phyloP scores from a whole-genome alignment of 2,888 invertebrate species.

The Auanema freiburgensis region DNA sequence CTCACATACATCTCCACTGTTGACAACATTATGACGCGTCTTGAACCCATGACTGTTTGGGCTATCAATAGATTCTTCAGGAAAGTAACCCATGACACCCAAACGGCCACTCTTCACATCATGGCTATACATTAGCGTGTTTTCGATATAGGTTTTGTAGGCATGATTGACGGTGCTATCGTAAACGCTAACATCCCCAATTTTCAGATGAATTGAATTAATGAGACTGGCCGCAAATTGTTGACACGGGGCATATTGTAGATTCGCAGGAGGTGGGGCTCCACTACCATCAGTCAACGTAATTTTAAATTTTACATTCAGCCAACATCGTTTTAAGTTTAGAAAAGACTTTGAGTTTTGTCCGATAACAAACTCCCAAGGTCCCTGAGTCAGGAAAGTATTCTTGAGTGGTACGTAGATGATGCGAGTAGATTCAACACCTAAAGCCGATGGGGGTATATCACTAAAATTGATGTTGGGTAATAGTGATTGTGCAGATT shows the following conservation, averaged over 20 bases:
- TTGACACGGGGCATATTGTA: conserved; percentile 1
- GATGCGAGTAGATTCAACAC: background rate
- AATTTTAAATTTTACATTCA: background rate
- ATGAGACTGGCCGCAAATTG: background rate
- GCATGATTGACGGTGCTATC: background rate
- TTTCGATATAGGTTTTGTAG: conserved; percentile 1
- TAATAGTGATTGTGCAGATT: background rate
- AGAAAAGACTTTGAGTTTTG: background rate
- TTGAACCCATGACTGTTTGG: background rate
- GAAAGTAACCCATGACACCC: background rate
- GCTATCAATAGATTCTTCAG: background rate
- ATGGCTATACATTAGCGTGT: too few relatives aligned
- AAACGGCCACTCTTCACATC: background rate
- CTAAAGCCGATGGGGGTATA: background rate
- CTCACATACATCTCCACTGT: background rate
- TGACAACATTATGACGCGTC: background rate
- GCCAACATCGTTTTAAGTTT: background rate
- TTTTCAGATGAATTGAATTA: background rate
- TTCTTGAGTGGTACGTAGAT: background rate
- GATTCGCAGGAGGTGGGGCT: background rate
- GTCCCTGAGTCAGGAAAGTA: background rate
- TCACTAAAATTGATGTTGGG: background rate
- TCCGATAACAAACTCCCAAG: background rate
- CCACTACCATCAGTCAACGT: background rate
- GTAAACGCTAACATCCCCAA: too few relatives aligned